These are phyloP conservation scores for Coccyzus lansbergi DNA, from an alignment of 2,797 vertebrate species.

Conservation along the genomic window DNA sequence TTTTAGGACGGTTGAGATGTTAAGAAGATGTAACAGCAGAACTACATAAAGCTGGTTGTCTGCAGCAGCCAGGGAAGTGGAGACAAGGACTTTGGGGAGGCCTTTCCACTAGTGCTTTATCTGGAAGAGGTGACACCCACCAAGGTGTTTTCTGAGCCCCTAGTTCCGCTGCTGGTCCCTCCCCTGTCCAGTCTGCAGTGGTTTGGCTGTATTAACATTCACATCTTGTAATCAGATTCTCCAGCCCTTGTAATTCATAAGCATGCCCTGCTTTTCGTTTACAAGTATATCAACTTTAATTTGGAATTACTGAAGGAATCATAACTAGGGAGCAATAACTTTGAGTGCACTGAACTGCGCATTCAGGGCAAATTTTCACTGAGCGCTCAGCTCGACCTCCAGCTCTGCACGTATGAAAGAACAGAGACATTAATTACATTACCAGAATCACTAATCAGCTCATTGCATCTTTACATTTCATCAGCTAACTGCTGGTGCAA, in stretches of 20 bases:
- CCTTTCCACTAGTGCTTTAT: background rate
- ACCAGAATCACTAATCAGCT: constrained; percentile 62
- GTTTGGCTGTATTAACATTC: background rate
- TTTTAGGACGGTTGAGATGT: background rate
- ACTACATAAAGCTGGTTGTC: fast-evolving
- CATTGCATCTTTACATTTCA: constrained; percentile 45
- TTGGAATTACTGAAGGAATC: constrained; percentile 54
- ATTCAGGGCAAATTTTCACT: constrained; percentile 37
- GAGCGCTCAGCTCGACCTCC: constrained; percentile 16
- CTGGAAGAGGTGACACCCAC: background rate
- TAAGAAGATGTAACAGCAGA: background rate
- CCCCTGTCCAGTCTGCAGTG: fast-evolving
- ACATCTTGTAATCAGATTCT: background rate
- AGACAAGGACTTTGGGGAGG: background rate
- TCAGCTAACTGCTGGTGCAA: constrained; percentile 45
- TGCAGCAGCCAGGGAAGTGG: background rate
- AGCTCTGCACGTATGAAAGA: constrained; percentile 46
- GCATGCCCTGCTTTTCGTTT: constrained; percentile 13
- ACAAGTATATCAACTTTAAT: constrained; percentile 45
- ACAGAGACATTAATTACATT: constrained; percentile 58
- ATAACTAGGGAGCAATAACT: constrained; percentile 43
- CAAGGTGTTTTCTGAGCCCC: background rate
- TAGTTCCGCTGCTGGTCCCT: background rate
- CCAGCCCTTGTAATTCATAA: background rate
- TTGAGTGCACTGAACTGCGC: background rate